Evolutionary conservation across 2,797 vertebrate genomes (phyloP), one percentile per base, ranked within the genome.

Genomic region (Microhierax caerulescens): DNA sequence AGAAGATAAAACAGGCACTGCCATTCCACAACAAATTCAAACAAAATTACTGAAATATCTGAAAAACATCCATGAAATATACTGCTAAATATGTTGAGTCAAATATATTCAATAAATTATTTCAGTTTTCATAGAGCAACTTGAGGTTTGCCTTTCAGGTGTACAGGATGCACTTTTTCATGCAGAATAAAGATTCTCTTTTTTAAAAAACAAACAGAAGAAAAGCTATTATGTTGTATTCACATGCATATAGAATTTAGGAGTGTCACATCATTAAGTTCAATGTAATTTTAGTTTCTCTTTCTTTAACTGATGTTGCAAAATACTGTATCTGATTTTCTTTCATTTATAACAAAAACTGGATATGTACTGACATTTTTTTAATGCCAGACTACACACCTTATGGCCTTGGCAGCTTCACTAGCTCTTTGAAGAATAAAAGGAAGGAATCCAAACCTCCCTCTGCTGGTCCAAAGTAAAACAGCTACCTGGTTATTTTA

Each of bases 11-110:
- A 83, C 25, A 45, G 27, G 12, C 59, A 25, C 5, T 32, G n/a
- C 36, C 53, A 75, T 95, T 96, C 63, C 45, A 92, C 36, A 88
- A 57, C 10, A 93, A 95, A 90, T 78, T 56, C 63, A 80, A 92
- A 67, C 14, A 89, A 86, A 72, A 73, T 75, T 86, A 45, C 39
- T 88, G 57, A 80, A 86, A 60, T 69, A 84, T 69, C 91, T 95
- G 64, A 91, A 95, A 78, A 73, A 17, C 94, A 41, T 45, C 20
- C 6, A 47, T 75, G 68, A 87, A 93, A 91, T 90, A 80, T 8
- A 53, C 16, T 76, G 47, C 50, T 75, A 61, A 93, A 70, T 30
- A 69, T 39, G 18, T 78, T 76, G 65, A 50, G 27, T 83, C 20
- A 86, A 54, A 82, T 73, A 64, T n/a, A 72, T 17, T 85, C 73